A percentile compares a stretch with the other conserved stretches of the same genome.
These are phyloP conservation scores for Pristionchus pacificus DNA, from an alignment of 1,140 invertebrate genomes.

Conservation along the genomic window DNA sequence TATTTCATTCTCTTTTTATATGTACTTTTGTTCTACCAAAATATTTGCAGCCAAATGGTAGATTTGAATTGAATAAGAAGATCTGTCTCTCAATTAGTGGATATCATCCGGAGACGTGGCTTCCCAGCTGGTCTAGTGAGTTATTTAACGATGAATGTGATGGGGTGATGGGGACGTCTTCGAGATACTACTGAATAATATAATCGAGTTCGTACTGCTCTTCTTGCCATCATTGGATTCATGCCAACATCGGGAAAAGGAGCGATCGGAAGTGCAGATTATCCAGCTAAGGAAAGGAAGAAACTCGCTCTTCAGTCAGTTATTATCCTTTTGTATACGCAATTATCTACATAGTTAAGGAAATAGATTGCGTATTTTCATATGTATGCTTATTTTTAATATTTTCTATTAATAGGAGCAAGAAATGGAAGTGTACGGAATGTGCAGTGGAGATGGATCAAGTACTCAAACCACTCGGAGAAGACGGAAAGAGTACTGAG, in stretches of 20 bases:
- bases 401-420: constrained; percentile 32
- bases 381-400: too few relatives aligned
- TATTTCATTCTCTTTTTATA: constrained; percentile 26
- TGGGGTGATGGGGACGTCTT: background rate
- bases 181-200: too few relatives aligned
- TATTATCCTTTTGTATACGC: background rate
- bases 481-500: constrained; percentile 12
- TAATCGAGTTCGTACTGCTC: constrained; percentile 74
- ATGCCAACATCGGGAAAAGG: constrained; percentile 82
- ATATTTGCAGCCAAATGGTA: constrained; percentile 76
- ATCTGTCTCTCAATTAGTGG: constrained; percentile 93
- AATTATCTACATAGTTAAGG: constrained; percentile 1
- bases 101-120: constrained; percentile 95
- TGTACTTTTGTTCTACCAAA: too few relatives aligned
- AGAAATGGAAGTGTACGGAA: constrained; percentile 39
- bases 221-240: constrained; percentile 84
- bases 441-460: constrained; percentile 47
- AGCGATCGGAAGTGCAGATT: constrained; percentile 84
- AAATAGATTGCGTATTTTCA: too few relatives aligned
- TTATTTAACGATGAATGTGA: constrained; percentile 23
- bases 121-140: constrained; percentile 82
- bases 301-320: constrained; percentile 73
- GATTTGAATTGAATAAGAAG: constrained; percentile 89
- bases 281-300: constrained; percentile 75
- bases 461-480: constrained; percentile 31